These are phyloP conservation scores for Tipula unca DNA, from an alignment of 2,888 invertebrate species.

Conservation along the genomic window DNA sequence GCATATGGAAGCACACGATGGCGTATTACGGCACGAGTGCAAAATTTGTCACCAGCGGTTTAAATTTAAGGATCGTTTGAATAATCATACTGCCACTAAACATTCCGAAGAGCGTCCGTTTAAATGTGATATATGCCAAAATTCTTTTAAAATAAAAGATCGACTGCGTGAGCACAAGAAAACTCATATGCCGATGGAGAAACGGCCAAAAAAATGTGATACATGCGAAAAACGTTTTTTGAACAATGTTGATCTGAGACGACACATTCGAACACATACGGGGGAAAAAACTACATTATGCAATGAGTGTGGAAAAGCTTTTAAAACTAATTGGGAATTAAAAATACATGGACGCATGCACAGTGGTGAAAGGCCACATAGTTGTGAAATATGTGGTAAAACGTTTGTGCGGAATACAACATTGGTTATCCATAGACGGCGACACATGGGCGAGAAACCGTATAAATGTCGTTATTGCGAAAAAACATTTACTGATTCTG, in stretches of 20 bases:
- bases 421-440: neutral
- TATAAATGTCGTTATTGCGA: neutral
- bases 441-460: neutral
- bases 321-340: neutral
- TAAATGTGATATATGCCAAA: neutral
- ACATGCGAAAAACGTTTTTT: slow-evolving; percentile 2
- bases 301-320: neutral
- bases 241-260: neutral
- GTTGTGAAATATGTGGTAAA: slow-evolving; percentile 4
- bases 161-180: neutral
- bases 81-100: neutral
- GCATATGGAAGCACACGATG: neutral
- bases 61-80: neutral
- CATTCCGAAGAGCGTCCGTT: slow-evolving; percentile 14
- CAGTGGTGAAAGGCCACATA: neutral
- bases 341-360: neutral
- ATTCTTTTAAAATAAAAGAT: neutral
- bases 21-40: neutral
- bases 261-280: neutral
- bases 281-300: neutral
- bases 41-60: neutral
- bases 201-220: neutral
- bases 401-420: neutral
- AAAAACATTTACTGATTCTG: neutral
- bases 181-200: neutral